phyloP scores from a whole-genome alignment of 2,113 vertebrate genomes.

The Thamnophis sirtalis region DNA sequence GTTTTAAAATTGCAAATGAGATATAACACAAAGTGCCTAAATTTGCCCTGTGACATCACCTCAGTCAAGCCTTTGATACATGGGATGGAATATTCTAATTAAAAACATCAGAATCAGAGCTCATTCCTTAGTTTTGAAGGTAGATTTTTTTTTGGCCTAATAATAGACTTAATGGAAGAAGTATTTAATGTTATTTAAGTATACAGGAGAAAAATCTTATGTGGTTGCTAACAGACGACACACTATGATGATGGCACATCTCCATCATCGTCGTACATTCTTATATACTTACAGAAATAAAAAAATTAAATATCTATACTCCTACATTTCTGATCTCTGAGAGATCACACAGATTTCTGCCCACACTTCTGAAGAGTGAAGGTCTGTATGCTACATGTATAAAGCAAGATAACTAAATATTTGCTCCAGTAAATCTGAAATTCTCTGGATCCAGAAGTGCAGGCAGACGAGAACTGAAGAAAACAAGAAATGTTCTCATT shows the following conservation, averaged over 20 bases:
- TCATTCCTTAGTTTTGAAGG: not conserved
- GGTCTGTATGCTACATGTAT: not conserved
- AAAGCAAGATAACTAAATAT: not conserved
- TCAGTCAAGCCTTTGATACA: not conserved
- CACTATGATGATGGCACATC: not conserved
- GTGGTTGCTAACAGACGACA: not conserved
- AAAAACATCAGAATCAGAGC: not conserved
- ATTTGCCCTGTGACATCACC: not conserved
- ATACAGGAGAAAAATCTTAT: not conserved
- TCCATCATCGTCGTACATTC: not conserved
- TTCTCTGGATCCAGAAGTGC: not conserved
- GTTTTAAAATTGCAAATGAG: not conserved
- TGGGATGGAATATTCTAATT: not conserved
- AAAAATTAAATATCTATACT: not conserved
- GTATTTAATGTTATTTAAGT: not conserved
- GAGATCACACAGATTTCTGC: not conserved
- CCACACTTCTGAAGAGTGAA: not conserved
- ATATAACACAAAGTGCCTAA: not conserved
- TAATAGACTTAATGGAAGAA: not conserved
- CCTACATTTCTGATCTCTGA: not conserved
- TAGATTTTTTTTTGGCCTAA: not conserved
- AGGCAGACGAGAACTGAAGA: not conserved
- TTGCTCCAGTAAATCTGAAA: not conserved
- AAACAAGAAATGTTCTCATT: not conserved
- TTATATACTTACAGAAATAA: not conserved